Base-by-base conservation (phyloP, 2,113 vertebrate species). In the Zeus faber region DNA sequence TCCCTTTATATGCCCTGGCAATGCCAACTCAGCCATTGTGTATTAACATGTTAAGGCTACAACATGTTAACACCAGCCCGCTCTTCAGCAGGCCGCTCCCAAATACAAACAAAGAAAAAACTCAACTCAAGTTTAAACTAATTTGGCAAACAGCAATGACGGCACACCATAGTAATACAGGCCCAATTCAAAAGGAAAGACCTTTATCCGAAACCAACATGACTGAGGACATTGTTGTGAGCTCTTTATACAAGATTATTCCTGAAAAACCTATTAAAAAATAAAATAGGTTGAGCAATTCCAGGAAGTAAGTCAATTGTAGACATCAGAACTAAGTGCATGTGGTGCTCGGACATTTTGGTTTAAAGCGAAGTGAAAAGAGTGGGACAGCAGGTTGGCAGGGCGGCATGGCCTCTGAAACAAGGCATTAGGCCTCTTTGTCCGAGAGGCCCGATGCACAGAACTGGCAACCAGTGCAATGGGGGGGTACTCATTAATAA, bases 381-480 rank as follows among this genome's bases (percentile, higher is more conserved):
- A 21, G 25, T 11, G 10, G 20, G 26, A 5, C 18, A 46, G n/a
- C 17, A 11, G 37, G 24, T 43, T 31, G 52, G 65, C 26, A 27
- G 24, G 7, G 29, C 21, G 85, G 89, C 83, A 77, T 62, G 63
- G 64, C 65, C 74, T 80, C 77, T 80, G 83, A 91, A 91, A 87
- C 82, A 79, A 89, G 88, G 86, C 88, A 68, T 72, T 84, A 83
- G 69, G 80, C 89, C 81, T 82, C 88, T 91, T 91, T 93, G 91
- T 91, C 88, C 85, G 81, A 91, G 90, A 88, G 85, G 87, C 88
- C 84, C 85, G 65, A 80, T 81, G 76, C 67, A 79, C 80, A 83
- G 85, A 89, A 83, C 80, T 87, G 77, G 82, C 76, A 86, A 80
- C 79, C 71, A 44, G 60, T 44, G 59, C 26, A 26, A 21, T 35